A percentile compares a stretch with the other conserved stretches of the same genome.
phyloP scores from a whole-genome alignment of 1,140 invertebrate species.

The Telenomus remus region DNA sequence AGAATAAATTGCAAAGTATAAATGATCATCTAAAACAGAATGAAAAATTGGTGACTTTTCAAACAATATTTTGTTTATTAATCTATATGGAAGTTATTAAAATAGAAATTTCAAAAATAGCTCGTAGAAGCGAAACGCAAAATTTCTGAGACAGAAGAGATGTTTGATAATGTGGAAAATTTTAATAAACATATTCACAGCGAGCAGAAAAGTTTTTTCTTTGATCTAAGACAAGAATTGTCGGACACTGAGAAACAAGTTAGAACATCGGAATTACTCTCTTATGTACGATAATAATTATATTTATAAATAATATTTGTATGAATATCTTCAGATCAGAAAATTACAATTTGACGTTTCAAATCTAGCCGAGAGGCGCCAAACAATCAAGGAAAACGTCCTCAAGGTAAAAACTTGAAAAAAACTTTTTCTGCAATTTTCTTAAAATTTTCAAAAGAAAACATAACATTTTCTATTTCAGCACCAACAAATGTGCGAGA shows the following conservation, averaged over 20 bases:
- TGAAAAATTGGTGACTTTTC: constrained; percentile 18
- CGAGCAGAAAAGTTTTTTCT: constrained; percentile 27
- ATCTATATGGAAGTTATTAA: neutral
- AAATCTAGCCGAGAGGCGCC: constrained; percentile 25
- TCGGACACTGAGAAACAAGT: constrained; percentile 37
- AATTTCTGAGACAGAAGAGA: constrained; percentile 22
- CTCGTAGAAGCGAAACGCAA: constrained; percentile 7
- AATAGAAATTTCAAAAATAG: neutral
- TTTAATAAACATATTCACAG: constrained; percentile 20
- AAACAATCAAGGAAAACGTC: constrained; percentile 19
- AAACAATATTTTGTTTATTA: neutral
- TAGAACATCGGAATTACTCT: neutral
- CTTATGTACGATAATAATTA: neutral
- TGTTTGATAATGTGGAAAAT: constrained; percentile 29
- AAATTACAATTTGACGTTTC: constrained; percentile 16
- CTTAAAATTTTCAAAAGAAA: neutral
- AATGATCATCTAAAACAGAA: constrained; percentile 19
- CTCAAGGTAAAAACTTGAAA: neutral
- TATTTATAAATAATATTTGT: neutral
- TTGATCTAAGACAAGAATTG: constrained; percentile 37
- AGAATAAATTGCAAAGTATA: neutral
- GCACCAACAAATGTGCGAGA: constrained; percentile 18
- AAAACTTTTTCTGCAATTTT: neutral
- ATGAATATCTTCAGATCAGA: constrained; percentile 12
- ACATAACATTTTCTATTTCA: constrained; percentile 8